Evolutionary conservation across 1,140 invertebrate genomes (phyloP), one percentile per base, ranked within the genome.

Genomic region (Ooceraea biroi): DNA sequence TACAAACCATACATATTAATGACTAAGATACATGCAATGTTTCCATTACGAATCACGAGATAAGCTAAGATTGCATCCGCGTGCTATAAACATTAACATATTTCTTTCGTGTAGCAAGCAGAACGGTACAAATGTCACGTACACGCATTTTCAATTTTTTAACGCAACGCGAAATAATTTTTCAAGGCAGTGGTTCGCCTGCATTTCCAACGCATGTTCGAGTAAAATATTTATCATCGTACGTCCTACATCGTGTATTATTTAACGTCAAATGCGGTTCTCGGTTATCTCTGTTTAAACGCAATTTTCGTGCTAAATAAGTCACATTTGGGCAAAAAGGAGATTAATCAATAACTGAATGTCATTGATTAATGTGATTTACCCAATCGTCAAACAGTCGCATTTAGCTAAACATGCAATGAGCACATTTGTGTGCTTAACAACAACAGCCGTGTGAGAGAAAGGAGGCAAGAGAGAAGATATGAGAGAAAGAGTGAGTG

Each of bases 21-120:
- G 36, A 55, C 57, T 41, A 52, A 58, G 52, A 30, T 30, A 57
- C 76, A 71, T 36, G 76, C 48, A 44, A 80, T 44, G 50, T 63
- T 17, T 80, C 41, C 76, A 71, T 80, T 80, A 80, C 8, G 65
- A 57, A 55, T 25, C 63, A 17, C 55, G 65, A 80, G 52, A 80
- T 74, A 65, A 71, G 76, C 48, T 46, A 57, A 71, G 65, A 46
- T 57, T 19, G 36, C 50, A 57, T 55, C 65, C 25, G 22, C n/a
- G 7, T 50, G 46, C 61, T 36, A 22, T n/a, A n/a, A n/a, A n/a
- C n/a, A 17, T 77, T 60, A 52, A 77, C 27, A 30, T 66, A 27
- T 68, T 52, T 78, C 30, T 78, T 78, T 78, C 48, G 48, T 52
- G 30, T 46, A 19, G 19, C 10, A 78, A 52, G 65, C 44, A n/a